A percentile compares a stretch with the other conserved stretches of the same genome.
Evolutionary conservation across 37 sponge, comb jelly and placozoan species (phyloP).

Genomic region (Halisarca cf. caerulea): DNA sequence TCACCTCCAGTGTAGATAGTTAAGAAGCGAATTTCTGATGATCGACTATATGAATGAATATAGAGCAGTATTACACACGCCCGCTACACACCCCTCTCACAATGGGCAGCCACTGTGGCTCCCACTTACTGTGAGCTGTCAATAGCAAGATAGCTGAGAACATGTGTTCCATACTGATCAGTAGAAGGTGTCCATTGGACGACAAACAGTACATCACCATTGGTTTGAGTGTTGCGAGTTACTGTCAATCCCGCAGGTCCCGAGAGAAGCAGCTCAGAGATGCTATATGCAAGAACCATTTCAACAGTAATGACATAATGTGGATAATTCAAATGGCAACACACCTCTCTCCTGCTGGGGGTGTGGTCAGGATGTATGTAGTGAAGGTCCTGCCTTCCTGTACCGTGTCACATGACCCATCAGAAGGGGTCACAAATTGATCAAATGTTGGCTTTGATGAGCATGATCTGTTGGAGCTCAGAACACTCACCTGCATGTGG

Average conservation of each 20-base stretch:
- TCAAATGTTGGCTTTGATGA: not conserved
- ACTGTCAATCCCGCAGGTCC: not conserved
- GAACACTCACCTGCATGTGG: not conserved
- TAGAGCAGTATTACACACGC: too few species aligned
- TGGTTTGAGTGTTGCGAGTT: not conserved
- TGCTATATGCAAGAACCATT: not conserved
- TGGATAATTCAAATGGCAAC: too few species aligned
- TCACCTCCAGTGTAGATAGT: constrained; percentile 10
- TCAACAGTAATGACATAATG: not conserved
- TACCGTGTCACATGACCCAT: constrained; percentile 22
- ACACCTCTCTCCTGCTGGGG: not conserved
- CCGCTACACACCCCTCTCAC: too few species aligned
- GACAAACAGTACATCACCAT: not conserved
- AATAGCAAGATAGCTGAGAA: constrained; percentile 4
- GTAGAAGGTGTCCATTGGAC: not conserved
- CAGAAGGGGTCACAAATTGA: not conserved
- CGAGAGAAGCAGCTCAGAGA: constrained; percentile 10
- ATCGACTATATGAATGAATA: not conserved
- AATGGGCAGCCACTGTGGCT: not conserved
- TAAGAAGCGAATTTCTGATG: not conserved
- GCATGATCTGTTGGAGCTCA: not conserved
- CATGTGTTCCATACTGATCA: constrained; percentile 21
- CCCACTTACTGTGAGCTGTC: constrained; percentile 12
- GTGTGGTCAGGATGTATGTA: constrained; percentile 3
- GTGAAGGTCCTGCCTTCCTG: not conserved